Percentiles rank a stretch among this genome's conserved stretches.
Conservation (phyloP, 1,140 invertebrate genomes). For the Diprion similis region DNA sequence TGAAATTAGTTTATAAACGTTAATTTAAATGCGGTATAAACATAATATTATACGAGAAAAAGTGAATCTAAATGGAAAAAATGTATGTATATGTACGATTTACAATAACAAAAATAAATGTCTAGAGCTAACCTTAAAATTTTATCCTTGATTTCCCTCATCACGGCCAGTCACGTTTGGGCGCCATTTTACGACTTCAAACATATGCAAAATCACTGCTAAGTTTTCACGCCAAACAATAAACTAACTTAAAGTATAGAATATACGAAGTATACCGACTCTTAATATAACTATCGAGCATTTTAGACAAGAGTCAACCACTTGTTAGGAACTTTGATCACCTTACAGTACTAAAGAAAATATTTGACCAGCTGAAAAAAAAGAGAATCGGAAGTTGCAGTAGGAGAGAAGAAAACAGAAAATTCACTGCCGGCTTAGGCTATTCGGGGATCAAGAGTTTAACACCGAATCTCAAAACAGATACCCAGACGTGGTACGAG, state of each 20-base stretch:
- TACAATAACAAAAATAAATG: constrained; percentile 20
- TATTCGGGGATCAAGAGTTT: not conserved
- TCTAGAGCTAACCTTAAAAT: constrained; percentile 45
- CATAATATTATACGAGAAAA: constrained; percentile 1
- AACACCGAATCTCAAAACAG: too few species aligned
- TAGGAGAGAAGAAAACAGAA: not conserved
- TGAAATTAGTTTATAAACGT: too few species aligned
- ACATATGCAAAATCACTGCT: constrained; percentile 32
- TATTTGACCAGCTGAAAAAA: too few species aligned
- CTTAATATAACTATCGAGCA: too few species aligned
- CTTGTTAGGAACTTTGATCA: too few species aligned
- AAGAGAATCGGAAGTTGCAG: not conserved
- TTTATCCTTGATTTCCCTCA: constrained; percentile 28
- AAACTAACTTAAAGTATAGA: too few species aligned
- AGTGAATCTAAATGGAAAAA: not conserved
- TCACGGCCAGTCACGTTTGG: constrained; percentile 41
- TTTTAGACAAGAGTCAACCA: too few species aligned
- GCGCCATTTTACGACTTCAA: constrained; percentile 48
- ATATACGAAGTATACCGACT: too few species aligned
- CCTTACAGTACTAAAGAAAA: too few species aligned
- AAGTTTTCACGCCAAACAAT: too few species aligned
- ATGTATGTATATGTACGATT: too few species aligned
- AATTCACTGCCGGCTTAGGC: not conserved
- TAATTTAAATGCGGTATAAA: too few species aligned
- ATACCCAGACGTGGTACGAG: not conserved